Evolutionary conservation across 2,113 vertebrate species (phyloP), one percentile per base, ranked within the genome.

Genomic region (Mesoclemmys tuberculata): DNA sequence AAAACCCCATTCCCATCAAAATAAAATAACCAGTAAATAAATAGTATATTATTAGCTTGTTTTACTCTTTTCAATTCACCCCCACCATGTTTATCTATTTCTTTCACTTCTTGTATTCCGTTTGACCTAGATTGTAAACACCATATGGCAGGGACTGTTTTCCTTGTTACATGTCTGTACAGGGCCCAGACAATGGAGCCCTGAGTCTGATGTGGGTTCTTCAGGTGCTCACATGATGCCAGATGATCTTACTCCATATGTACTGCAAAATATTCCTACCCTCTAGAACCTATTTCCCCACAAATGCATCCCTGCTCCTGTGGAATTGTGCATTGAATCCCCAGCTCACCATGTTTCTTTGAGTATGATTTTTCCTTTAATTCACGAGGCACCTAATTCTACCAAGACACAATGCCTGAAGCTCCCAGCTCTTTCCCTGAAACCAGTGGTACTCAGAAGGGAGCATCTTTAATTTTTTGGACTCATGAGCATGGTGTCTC

Each of bases 211-310:
- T 41, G 6, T 74, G 22, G 38, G 5, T 3, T 77, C 29, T 26
- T 46, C 74, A 46, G 11, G 12, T 27, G 11, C 26, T 44, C 46
- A 46, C 24, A 77, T 46, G 41, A 77, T 46, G 41, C 13, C 44
- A 12, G 31, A 7, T 55, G 8, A 0, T 52, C n/a, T 80, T 1
- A 0, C 5, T 51, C 46, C 10, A 14, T 1, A 0, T 12, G 46
- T 2, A 0, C 12, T 54, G 21, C 3, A 0, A 13, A 48, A n/a
- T n/a, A 9, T 31, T 19, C 44, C 38, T 0, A 2, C 24, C 52
- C 29, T 13, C 19, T 0, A 27, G 46, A 71, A 46, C 46, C 13
- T 14, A 0, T 1, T 6, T 8, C 79, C 56, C 29, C 44, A 38
- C 41, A 56, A 18, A 1, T 1, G 1, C 35, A 44, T 21, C 4